Conservation (phyloP, 2,888 invertebrate species). For the Ophraella communa region DNA sequence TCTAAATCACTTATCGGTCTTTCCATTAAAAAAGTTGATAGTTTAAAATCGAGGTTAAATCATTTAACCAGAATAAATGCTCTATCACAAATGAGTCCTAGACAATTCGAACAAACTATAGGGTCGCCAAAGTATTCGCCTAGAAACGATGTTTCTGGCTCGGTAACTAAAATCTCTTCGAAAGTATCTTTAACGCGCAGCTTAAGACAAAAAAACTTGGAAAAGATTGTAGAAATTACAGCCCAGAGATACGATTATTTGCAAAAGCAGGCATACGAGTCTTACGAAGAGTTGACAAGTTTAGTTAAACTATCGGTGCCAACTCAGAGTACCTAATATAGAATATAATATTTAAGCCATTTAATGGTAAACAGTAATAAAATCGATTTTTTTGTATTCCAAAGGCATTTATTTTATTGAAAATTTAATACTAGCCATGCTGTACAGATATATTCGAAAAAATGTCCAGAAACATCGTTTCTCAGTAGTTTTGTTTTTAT, state of each 20-base stretch:
- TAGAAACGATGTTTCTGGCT: background rate
- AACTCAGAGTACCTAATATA: no score
- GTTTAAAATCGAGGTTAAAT: conserved; percentile 43
- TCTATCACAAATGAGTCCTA: background rate
- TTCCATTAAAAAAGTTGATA: conserved; percentile 46
- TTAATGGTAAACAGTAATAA: no score
- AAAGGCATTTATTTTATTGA: no score
- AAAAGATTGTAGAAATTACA: conserved; percentile 48
- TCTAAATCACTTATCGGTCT: conserved; percentile 44
- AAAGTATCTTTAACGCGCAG: conserved; percentile 13
- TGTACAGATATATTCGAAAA: no score
- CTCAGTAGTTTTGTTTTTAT: no score
- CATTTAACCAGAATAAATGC: conserved; percentile 42
- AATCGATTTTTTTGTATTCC: background rate
- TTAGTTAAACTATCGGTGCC: conserved; percentile 46
- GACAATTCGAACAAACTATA: background rate
- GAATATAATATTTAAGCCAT: background rate
- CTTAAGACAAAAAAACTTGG: conserved; percentile 28
- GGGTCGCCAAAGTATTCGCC: no score
- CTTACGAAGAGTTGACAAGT: conserved; percentile 48
- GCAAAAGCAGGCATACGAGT: conserved; percentile 48
- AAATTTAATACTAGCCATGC: no score
- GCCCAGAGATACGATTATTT: conserved; percentile 47
- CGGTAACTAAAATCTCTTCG: conserved; percentile 7
- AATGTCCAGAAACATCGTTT: no score